A percentile compares a stretch with the other conserved stretches of the same genome.
Conservation (phyloP, 30 jellyfish, hydroid and myxozoan species). For the Rhopilema esculentum region DNA sequence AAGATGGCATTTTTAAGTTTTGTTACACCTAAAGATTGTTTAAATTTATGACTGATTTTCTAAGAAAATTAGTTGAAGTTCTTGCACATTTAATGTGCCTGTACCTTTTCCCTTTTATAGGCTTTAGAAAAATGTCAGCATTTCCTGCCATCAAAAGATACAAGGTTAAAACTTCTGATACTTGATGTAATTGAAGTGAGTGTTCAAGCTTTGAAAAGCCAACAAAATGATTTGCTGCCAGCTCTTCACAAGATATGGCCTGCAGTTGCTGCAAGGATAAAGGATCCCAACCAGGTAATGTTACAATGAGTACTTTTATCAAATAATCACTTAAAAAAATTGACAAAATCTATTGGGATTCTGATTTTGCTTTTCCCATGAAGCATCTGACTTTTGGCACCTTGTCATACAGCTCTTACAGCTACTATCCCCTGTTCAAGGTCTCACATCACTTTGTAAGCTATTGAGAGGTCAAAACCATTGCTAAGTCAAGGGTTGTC, state of each 20-base stretch:
- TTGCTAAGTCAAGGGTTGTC: no score
- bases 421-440: no score
- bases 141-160: conserved; percentile 65
- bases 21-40: no score
- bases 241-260: conserved; percentile 95
- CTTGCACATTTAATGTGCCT: neutral
- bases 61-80: neutral
- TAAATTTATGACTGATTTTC: neutral
- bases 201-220: conserved; percentile 69
- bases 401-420: no score
- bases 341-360: neutral
- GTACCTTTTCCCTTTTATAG: conserved; percentile 40
- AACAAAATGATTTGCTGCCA: conserved; percentile 92
- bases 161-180: conserved; percentile 50
- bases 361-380: neutral
- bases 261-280: conserved; percentile 64
- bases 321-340: no score
- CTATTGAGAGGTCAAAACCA: no score
- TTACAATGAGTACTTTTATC: neutral
- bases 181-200: conserved; percentile 78
- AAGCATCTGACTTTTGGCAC: no score
- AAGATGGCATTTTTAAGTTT: no score
- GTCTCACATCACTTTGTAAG: no score
- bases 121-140: conserved; percentile 85
- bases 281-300: conserved; percentile 69